These are phyloP conservation scores for Siniperca scherzeri DNA, from an alignment of 2,797 vertebrate species.

Conservation along the genomic window DNA sequence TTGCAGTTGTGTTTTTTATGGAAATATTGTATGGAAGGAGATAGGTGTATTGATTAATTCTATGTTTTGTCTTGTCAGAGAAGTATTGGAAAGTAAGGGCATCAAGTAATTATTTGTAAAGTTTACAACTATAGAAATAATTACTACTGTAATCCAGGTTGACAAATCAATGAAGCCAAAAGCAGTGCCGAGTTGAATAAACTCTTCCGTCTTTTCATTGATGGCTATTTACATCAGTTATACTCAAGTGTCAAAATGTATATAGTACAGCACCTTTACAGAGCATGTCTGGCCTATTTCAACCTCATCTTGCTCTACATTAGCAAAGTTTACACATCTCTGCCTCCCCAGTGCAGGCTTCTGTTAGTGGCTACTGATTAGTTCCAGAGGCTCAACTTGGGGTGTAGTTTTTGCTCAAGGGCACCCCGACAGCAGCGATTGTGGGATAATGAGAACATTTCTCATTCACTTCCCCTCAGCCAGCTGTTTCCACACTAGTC, in stretches of 20 bases:
- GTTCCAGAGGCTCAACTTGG: constrained; percentile 12
- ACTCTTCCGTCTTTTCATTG: not conserved
- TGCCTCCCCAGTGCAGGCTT: not conserved
- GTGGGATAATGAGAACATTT: constrained; percentile 32
- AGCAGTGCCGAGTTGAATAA: not conserved
- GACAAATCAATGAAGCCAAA: not conserved
- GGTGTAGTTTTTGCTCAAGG: constrained; percentile 33
- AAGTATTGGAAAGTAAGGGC: not conserved
- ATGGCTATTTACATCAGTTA: not conserved
- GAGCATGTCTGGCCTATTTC: rapidly evolving
- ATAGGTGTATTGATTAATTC: not conserved
- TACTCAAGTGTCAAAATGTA: not conserved
- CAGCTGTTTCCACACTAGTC: not conserved
- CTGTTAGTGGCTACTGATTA: constrained; percentile 9
- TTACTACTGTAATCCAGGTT: not conserved
- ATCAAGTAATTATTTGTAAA: not conserved
- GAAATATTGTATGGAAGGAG: not conserved
- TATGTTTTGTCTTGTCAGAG: not conserved
- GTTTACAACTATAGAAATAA: not conserved
- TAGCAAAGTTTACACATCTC: constrained; percentile 5
- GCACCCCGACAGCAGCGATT: constrained; percentile 28
- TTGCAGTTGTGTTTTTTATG: not conserved
- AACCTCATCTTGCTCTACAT: not conserved
- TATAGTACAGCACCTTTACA: not conserved
- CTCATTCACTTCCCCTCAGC: constrained; percentile 12